Evolutionary conservation across 2,797 vertebrate genomes (phyloP), one percentile per base, ranked within the genome.

Genomic region (Cryptoblepharus egeriae): DNA sequence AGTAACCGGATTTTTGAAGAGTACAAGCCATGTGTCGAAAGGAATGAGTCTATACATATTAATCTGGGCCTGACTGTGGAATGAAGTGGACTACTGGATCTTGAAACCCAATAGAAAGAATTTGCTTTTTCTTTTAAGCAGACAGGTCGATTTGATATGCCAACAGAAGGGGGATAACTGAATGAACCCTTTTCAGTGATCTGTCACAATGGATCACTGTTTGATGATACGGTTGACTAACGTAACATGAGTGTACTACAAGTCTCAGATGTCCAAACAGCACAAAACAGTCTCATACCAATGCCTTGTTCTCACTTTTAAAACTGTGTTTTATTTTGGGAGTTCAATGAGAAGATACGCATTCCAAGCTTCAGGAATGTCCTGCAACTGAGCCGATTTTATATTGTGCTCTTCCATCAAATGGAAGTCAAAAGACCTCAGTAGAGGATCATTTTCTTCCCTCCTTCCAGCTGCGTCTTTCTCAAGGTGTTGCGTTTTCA

Each of bases 1-100:
- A 79, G 24, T 82, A 82, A 80, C 39, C 55, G 84, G 69, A 8
- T 84, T 90, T 88, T 80, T 77, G 18, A 86, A 81, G 2, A 69
- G 69, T 45, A 2, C 6, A 77, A 58, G 77, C 45, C 6, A 28
- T 60, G 49, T 20, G 75, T 77, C 22, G n/a, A 72, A 69, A 22
- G 28, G 12, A 55, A 52, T 61, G 39, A 18, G 28, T 52, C 57
- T 24, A n/a, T 55, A 42, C 4, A 75, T 82, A 84, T 79, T 80
- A 57, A 28, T 7, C 58, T 0, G 0, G 2, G 81, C 2, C 39
- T 42, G 39, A 24, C 22, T 81, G 20, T 80, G 82, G 20, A 0
- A 7, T 64, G 42, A 82, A 0, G 58, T 83, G 70, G 16, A 77
- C 81, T 79, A 2, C 42, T 52, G 80, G 55, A 65, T 12, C 6